phyloP scores from a whole-genome alignment of 2,888 invertebrate species.

The Archips crataeganus region DNA sequence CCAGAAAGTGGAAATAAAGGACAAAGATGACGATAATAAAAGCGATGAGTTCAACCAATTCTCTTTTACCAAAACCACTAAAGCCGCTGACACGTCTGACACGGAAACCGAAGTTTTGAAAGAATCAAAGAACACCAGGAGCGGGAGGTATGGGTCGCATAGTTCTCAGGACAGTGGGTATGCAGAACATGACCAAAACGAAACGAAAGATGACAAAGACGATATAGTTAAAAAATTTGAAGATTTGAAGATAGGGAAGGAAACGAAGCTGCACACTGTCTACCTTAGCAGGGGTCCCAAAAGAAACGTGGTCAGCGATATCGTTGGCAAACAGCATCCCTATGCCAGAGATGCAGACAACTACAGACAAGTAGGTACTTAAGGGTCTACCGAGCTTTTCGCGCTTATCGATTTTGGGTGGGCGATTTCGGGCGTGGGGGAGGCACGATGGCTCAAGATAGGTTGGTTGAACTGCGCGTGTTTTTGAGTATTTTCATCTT shows the following conservation, averaged over 20 bases:
- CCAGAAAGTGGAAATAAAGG: constrained; percentile 49
- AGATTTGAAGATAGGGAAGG: constrained; percentile 48
- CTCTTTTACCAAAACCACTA: constrained; percentile 45
- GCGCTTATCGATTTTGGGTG: too few relatives aligned
- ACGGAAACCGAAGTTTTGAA: constrained; percentile 49
- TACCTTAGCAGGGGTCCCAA: constrained; percentile 53
- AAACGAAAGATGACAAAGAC: constrained; percentile 49
- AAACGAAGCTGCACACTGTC: constrained; percentile 57
- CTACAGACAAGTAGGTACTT: constrained; percentile 49
- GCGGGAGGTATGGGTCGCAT: constrained; percentile 65
- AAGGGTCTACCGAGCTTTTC: too few relatives aligned
- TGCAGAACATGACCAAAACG: constrained; percentile 55
- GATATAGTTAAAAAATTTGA: constrained; percentile 47
- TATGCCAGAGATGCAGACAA: constrained; percentile 43
- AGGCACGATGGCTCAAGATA: too few relatives aligned
- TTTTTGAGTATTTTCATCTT: too few relatives aligned
- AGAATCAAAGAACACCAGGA: constrained; percentile 45
- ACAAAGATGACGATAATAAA: constrained; percentile 49
- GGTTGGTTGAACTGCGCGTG: too few relatives aligned
- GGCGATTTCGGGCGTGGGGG: too few relatives aligned
- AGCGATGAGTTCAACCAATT: constrained; percentile 66
- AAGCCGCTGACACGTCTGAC: constrained; percentile 25
- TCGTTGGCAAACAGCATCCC: constrained; percentile 45
- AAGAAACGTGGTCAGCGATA: constrained; percentile 44
- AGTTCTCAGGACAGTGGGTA: constrained; percentile 75